A percentile compares a stretch with the other conserved stretches of the same genome.
Conservation (phyloP, 2,888 invertebrate species). For the Coenonympha arcania region DNA sequence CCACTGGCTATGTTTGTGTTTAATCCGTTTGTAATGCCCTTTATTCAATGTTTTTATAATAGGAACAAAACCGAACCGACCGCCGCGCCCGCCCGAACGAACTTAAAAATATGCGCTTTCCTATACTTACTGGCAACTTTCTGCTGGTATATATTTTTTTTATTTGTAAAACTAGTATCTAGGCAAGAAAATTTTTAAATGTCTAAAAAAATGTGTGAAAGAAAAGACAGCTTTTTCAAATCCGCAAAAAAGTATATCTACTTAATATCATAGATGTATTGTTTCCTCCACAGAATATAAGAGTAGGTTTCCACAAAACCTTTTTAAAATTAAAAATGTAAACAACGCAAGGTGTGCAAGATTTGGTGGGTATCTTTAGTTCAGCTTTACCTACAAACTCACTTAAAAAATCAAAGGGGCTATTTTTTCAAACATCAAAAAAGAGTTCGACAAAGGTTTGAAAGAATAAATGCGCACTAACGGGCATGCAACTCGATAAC, state of each 20-base stretch:
- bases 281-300: too few relatives aligned
- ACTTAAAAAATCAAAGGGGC: constrained; percentile 36
- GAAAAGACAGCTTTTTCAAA: too few relatives aligned
- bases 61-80: constrained; percentile 39
- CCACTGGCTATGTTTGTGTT: constrained; percentile 61
- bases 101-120: constrained; percentile 1
- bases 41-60: constrained; percentile 53
- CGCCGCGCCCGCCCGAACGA: too few relatives aligned
- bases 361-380: constrained; percentile 15
- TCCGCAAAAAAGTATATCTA: too few relatives aligned
- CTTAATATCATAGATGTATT: too few relatives aligned
- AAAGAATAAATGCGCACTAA: constrained; percentile 50
- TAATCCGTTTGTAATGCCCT: constrained; percentile 67
- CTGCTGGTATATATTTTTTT: too few relatives aligned
- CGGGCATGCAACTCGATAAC: constrained; percentile 69
- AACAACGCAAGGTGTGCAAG: constrained; percentile 26
- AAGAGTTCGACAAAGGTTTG: constrained; percentile 55
- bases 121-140: too few relatives aligned
- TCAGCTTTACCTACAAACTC: constrained; percentile 9
- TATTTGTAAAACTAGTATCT: too few relatives aligned
- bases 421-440: constrained; percentile 44
- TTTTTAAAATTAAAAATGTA: constrained; percentile 7
- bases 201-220: too few relatives aligned
- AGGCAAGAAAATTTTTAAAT: too few relatives aligned
- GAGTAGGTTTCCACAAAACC: not conserved